These are phyloP conservation scores for Magallana nippona DNA, from an alignment of 2,888 invertebrate species.

Conservation along the genomic window DNA sequence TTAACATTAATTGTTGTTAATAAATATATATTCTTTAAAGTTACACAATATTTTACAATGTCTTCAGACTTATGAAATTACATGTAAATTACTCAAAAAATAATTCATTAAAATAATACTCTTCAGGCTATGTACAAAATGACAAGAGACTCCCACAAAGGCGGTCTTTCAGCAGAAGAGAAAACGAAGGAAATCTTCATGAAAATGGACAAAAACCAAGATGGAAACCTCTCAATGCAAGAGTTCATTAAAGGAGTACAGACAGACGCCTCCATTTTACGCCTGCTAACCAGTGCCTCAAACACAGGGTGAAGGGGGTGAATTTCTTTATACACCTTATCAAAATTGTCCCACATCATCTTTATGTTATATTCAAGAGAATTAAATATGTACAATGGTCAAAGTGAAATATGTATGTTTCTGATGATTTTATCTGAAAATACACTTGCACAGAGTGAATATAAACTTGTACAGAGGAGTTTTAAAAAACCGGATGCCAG, in stretches of 20 bases:
- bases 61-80: too few relatives aligned
- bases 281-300: conserved; percentile 98
- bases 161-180: conserved; percentile 99
- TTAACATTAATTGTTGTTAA: background rate
- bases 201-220: conserved; percentile 99
- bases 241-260: conserved; percentile 99
- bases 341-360: background rate
- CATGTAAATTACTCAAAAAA: too few relatives aligned
- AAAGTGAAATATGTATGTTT: too few relatives aligned
- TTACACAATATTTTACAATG: too few relatives aligned
- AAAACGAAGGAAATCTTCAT: conserved; percentile 99
- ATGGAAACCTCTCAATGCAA: conserved; percentile 96
- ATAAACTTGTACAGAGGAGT: too few relatives aligned
- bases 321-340: background rate
- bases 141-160: conserved; percentile 97
- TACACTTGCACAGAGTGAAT: too few relatives aligned
- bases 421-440: too few relatives aligned
- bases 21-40: too few relatives aligned
- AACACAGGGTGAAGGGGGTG: conserved; percentile 55
- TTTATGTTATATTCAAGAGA: background rate
- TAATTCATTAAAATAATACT: too few relatives aligned
- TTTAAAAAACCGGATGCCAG: too few relatives aligned
- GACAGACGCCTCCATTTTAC: conserved; percentile 98
- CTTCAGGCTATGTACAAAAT: conserved; percentile 98
- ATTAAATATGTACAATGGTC: background rate